These are phyloP conservation scores for Euproctis similis DNA, from an alignment of 2,888 invertebrate genomes.

Conservation along the genomic window DNA sequence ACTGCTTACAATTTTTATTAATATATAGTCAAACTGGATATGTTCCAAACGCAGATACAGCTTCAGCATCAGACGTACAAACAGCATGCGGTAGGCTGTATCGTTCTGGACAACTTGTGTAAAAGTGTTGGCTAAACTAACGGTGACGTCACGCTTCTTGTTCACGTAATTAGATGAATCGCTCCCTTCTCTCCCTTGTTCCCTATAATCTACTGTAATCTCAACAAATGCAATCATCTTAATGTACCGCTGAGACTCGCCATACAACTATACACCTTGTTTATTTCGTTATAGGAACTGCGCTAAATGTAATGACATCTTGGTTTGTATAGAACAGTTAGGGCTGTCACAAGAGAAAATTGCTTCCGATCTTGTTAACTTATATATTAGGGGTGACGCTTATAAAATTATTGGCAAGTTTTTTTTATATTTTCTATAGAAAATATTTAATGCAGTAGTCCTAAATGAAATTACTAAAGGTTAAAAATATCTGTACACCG, in stretches of 20 bases:
- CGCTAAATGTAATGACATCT: constrained; percentile 5
- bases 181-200: constrained; percentile 12
- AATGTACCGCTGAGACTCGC: constrained; percentile 15
- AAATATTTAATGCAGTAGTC: too few relatives aligned
- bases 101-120: too few relatives aligned
- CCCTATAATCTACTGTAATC: constrained; percentile 39
- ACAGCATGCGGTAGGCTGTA: too few relatives aligned
- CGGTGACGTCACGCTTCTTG: background rate
- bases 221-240: constrained; percentile 35
- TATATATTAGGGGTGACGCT: constrained; percentile 24
- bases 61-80: too few relatives aligned
- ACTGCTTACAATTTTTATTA: too few relatives aligned
- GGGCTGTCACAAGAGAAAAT: constrained; percentile 41
- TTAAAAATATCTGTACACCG: too few relatives aligned
- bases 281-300: constrained; percentile 1
- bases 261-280: constrained; percentile 20
- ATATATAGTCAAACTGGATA: too few relatives aligned
- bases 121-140: too few relatives aligned
- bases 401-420: constrained; percentile 5
- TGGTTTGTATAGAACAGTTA: constrained; percentile 20
- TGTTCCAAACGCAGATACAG: too few relatives aligned
- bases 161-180: constrained; percentile 42
- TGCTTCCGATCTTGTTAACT: constrained; percentile 49
- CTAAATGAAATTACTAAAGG: too few relatives aligned
- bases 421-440: too few relatives aligned